phyloP scores from a whole-genome alignment of 2,888 invertebrate species.

The Plutella xylostella region DNA sequence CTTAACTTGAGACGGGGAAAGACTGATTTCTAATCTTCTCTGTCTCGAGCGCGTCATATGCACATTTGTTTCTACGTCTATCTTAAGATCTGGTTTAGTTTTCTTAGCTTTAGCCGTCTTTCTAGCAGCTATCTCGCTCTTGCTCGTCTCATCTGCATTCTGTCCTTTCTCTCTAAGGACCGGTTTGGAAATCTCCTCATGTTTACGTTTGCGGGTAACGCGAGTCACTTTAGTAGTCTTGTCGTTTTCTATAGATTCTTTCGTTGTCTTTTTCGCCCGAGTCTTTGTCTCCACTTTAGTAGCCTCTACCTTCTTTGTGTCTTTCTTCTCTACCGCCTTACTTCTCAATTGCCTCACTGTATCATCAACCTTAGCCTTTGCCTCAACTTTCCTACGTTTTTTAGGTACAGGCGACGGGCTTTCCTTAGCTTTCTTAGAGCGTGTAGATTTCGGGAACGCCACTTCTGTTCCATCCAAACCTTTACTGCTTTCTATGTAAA shows the following conservation, averaged over 20 bases:
- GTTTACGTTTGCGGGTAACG: constrained; percentile 42
- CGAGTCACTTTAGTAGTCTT: constrained; percentile 32
- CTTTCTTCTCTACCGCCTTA: constrained; percentile 23
- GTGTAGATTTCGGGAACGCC: constrained; percentile 41
- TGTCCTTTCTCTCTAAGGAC: constrained; percentile 58
- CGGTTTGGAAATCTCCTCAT: constrained; percentile 42
- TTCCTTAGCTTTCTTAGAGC: constrained; percentile 32
- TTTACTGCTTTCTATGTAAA: constrained; percentile 53
- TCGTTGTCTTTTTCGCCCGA: constrained; percentile 33
- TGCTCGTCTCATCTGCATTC: constrained; percentile 35
- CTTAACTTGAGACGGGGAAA: constrained; percentile 48
- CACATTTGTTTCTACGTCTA: constrained; percentile 29
- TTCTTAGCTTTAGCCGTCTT: constrained; percentile 37
- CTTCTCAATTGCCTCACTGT: constrained; percentile 28
- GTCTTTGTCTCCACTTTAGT: constrained; percentile 29
- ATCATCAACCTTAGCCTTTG: constrained; percentile 22
- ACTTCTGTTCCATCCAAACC: constrained; percentile 47
- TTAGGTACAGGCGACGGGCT: constrained; percentile 41
- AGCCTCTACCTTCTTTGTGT: constrained; percentile 12
- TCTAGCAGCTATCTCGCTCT: constrained; percentile 26
- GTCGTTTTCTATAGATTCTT: constrained; percentile 60
- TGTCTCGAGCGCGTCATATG: constrained; percentile 50
- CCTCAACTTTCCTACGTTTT: constrained; percentile 50
- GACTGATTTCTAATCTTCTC: constrained; percentile 43
- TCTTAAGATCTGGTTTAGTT: constrained; percentile 20